phyloP scores from a whole-genome alignment of 2,113 vertebrate species.

The Psophia crepitans region DNA sequence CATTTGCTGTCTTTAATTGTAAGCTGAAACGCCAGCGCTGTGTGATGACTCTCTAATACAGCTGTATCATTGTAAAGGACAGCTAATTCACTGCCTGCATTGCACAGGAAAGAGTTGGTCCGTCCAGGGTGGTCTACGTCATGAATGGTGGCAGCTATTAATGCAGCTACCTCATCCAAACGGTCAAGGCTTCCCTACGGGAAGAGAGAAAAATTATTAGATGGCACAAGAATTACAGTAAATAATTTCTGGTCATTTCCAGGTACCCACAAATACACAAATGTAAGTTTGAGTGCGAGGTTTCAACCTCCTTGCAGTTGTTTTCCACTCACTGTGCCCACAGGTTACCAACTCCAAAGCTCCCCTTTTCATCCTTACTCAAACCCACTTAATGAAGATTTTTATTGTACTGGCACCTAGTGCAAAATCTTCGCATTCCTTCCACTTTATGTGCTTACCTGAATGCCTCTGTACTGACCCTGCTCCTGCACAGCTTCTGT shows the following conservation, averaged over 20 bases:
- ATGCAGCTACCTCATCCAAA: constrained; percentile 88
- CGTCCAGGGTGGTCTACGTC: constrained; percentile 93
- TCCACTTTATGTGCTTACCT: not conserved
- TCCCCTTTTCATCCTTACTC: not conserved
- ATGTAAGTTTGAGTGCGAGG: not conserved
- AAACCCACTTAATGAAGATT: not conserved
- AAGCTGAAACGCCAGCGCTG: constrained; percentile 93
- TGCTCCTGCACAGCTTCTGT: not conserved
- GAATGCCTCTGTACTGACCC: not conserved
- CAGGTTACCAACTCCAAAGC: not conserved
- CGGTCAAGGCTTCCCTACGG: constrained; percentile 87
- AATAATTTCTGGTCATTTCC: not conserved
- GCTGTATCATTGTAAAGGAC: constrained; percentile 95
- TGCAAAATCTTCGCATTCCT: not conserved
- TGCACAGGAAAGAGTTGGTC: constrained; percentile 96
- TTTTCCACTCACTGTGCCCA: not conserved
- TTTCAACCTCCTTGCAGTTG: not conserved
- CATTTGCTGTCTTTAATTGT: constrained; percentile 88
- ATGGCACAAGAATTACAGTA: not conserved
- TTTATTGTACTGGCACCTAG: not conserved
- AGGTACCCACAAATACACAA: not conserved
- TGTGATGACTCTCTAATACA: constrained; percentile 93
- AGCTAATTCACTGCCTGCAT: constrained; percentile 92
- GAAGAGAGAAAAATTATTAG: not conserved
- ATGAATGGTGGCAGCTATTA: constrained; percentile 94